Base-by-base conservation (phyloP, 2,888 invertebrate species). In the Amiota communis region DNA sequence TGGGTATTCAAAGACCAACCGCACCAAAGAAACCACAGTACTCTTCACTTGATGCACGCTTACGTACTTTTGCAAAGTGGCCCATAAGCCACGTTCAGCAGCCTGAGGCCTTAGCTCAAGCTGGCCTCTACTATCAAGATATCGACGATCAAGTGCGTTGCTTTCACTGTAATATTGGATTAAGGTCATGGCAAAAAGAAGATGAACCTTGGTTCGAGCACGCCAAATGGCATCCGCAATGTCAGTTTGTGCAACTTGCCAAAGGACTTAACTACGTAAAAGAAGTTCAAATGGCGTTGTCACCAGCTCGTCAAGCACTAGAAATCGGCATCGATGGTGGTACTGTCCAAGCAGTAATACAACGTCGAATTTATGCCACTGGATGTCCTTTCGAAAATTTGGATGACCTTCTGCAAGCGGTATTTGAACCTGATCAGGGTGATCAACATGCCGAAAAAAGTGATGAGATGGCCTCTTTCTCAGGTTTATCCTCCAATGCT, bases 181-280 rank as follows among this genome's bases (percentile, higher is more conserved):
- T 98, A 67, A 92, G 95, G 79, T 94, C 95, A 87, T 98, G 98
- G 98, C 95, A 97, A 88, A 92, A 93, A 56, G 93, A 93, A 17
- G 98, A 98, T 89, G 95, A 95, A 86, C 97, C 97, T 0, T 98
- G 98, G 97, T 92, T 93, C 71, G 98, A 98, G 87, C 98, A 98
- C 90, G 97, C 97, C 12, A 92, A 94, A 82, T 98, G 97, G 97
- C 98, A 97, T 91, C 95, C 97, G 0, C 92, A 93, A 86, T 98
- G 98, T 89, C 94, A 94, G 10, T 98, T 94, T 88, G 93, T 98
- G 17, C 90, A 93, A 73, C 91, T 97, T 72, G 93, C 95, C 67
- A 96, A 96, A 87, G 97, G 97, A 12, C 93, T 93, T 75, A 93
- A 94, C 61, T 98, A 94, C 87, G 93, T 97, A 3, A 92, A 93